Conservation (phyloP, 2,888 invertebrate genomes). For the Oxystoma pomonae region DNA sequence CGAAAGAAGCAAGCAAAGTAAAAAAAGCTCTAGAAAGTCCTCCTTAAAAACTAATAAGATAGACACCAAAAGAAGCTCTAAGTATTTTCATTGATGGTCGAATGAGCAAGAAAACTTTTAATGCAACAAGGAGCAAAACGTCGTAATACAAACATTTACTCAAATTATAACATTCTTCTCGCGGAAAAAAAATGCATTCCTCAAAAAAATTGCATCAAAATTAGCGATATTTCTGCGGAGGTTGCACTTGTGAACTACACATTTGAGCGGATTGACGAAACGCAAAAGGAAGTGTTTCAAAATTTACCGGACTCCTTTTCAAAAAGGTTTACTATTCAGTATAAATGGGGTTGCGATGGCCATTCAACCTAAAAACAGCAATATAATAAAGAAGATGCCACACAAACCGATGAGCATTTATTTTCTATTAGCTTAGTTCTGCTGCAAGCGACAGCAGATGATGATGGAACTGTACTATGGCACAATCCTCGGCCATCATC, state of each 20-base stretch:
- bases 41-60: not conserved
- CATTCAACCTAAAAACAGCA: slow-evolving; percentile 17
- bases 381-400: slow-evolving; percentile 16
- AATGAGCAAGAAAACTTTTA: not conserved
- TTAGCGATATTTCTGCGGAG: slow-evolving; percentile 2
- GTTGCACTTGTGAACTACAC: slow-evolving; percentile 6
- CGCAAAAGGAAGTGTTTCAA: not conserved
- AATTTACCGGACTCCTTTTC: not conserved
- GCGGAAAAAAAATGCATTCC: not conserved
- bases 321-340: not conserved
- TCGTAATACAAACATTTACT: slow-evolving; percentile 1
- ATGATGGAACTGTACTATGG: slow-evolving; percentile 10
- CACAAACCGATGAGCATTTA: slow-evolving; percentile 10
- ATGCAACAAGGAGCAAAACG: slow-evolving; percentile 3
- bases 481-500: slow-evolving; percentile 10
- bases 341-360: slow-evolving; percentile 24
- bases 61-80: not conserved
- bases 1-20: not conserved
- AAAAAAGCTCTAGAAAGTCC: not conserved
- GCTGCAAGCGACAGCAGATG: slow-evolving; percentile 6
- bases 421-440: slow-evolving; percentile 12
- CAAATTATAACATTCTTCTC: not conserved
- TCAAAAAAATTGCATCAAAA: not conserved
- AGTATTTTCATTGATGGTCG: not conserved
- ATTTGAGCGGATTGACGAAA: not conserved